phyloP scores from a whole-genome alignment of 2,797 vertebrate species.

The Hoplostethus atlanticus region DNA sequence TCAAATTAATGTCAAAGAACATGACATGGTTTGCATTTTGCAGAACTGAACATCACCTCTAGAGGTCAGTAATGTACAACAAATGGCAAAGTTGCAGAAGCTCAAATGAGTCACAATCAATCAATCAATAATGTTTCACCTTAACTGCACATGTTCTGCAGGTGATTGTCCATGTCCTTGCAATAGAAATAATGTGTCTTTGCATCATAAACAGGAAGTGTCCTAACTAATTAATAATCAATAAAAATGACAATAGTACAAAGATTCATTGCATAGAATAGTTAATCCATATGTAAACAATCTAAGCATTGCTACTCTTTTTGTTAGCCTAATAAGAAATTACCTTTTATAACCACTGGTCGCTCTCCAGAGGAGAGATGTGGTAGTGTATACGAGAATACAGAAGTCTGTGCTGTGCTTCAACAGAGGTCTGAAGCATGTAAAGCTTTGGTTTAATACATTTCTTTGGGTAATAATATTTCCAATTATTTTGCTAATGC shows the following conservation, averaged over 20 bases:
- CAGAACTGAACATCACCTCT: constrained; percentile 38
- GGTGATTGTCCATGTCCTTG: constrained; percentile 43
- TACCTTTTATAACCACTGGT: constrained; percentile 23
- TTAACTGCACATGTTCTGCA: constrained; percentile 16
- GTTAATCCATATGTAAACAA: constrained; percentile 41
- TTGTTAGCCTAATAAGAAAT: constrained; percentile 7
- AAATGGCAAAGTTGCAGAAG: constrained; percentile 5
- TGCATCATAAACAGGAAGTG: constrained; percentile 10
- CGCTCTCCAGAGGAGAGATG: constrained; percentile 5
- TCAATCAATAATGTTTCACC: neutral
- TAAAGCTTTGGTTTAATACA: constrained; percentile 28
- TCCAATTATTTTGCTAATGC: neutral
- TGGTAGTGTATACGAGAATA: neutral
- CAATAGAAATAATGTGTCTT: constrained; percentile 9
- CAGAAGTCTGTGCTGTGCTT: neutral
- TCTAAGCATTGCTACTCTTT: constrained; percentile 27
- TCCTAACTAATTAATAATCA: constrained; percentile 25
- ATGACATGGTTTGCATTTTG: constrained; percentile 6
- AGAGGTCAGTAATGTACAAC: constrained; percentile 61
- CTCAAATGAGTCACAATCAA: constrained; percentile 9
- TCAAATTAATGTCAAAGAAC: neutral
- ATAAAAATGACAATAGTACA: constrained; percentile 30
- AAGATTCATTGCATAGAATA: constrained; percentile 51
- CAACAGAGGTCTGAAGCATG: neutral
- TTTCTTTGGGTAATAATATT: constrained; percentile 18